Evolutionary conservation across 1,140 invertebrate species (phyloP).

Genomic region (Calephelis nemesis): DNA sequence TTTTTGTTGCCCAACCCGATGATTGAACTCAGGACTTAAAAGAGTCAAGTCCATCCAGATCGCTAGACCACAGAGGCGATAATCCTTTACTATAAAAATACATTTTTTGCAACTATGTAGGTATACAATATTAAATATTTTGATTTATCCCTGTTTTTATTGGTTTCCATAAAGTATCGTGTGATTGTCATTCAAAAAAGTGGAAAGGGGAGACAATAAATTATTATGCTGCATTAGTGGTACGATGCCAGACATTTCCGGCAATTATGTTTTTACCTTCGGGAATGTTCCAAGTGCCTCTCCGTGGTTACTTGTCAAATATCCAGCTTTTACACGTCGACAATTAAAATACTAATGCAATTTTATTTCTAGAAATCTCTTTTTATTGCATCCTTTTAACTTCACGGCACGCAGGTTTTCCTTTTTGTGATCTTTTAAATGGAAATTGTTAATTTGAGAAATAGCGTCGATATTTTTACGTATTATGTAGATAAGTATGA

Average conservation of each 20-base stretch:
- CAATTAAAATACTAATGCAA: constrained; percentile 14
- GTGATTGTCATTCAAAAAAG: constrained; percentile 16
- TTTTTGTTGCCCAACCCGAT: too few relatives aligned
- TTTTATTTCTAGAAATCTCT: constrained; percentile 3
- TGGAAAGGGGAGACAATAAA: constrained; percentile 12
- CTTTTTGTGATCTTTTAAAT: too few relatives aligned
- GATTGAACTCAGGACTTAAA: too few relatives aligned
- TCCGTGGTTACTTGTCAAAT: constrained; percentile 15
- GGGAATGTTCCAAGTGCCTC: constrained; percentile 7
- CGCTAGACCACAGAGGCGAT: too few relatives aligned
- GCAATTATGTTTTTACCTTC: constrained; percentile 15
- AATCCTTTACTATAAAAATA: too few relatives aligned
- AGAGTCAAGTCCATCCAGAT: too few relatives aligned
- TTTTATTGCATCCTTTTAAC: background rate
- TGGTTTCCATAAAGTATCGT: constrained; percentile 1
- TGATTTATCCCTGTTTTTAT: background rate
- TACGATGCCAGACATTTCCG: constrained; percentile 15
- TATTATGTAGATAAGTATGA: too few relatives aligned
- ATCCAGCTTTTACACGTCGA: constrained; percentile 14
- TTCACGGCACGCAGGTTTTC: background rate
- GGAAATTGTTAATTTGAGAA: too few relatives aligned
- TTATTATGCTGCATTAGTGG: constrained; percentile 12
- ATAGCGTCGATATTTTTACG: too few relatives aligned
- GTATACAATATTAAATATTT: background rate
- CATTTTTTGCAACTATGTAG: background rate